Percentiles rank a stretch among this genome's conserved stretches.
Conservation (phyloP, 2,113 vertebrate species). For the Pagrus major region DNA sequence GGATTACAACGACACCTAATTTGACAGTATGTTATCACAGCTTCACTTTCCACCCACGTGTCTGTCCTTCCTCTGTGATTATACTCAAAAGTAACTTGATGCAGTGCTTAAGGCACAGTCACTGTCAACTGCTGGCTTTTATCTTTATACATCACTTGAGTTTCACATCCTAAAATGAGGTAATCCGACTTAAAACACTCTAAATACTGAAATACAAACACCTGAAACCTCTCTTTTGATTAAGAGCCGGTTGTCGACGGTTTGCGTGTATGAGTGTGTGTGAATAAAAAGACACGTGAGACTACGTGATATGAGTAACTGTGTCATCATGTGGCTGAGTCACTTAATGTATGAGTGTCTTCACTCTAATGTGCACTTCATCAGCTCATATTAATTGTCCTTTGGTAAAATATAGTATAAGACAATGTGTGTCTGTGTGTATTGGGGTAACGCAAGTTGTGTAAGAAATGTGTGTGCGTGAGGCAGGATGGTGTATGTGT, state of each 20-base stretch:
- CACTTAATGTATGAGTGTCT: constrained; percentile 30
- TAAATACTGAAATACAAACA: constrained; percentile 13
- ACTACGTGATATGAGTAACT: neutral
- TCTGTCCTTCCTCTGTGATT: constrained; percentile 11
- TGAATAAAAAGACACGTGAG: neutral
- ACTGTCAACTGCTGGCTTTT: neutral
- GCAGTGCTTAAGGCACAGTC: neutral
- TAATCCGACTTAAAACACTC: neutral
- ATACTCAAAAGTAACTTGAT: neutral
- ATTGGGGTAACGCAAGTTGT: neutral
- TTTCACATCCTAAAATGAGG: neutral
- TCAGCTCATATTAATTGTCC: constrained; percentile 29
- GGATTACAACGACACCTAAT: constrained; percentile 29
- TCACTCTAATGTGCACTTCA: constrained; percentile 24
- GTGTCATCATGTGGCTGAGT: constrained; percentile 55
- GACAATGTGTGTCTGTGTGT: neutral
- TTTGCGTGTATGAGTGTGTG: neutral
- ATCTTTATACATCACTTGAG: neutral
- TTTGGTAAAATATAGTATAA: constrained; percentile 5
- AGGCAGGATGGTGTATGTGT: neutral
- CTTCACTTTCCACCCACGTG: constrained; percentile 13
- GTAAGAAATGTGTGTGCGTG: neutral
- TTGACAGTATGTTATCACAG: constrained; percentile 21
- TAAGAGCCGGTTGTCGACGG: neutral
- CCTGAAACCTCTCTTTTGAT: neutral